These are phyloP conservation scores for Grallaria varia DNA, from an alignment of 2,113 vertebrate species.

Conservation along the genomic window DNA sequence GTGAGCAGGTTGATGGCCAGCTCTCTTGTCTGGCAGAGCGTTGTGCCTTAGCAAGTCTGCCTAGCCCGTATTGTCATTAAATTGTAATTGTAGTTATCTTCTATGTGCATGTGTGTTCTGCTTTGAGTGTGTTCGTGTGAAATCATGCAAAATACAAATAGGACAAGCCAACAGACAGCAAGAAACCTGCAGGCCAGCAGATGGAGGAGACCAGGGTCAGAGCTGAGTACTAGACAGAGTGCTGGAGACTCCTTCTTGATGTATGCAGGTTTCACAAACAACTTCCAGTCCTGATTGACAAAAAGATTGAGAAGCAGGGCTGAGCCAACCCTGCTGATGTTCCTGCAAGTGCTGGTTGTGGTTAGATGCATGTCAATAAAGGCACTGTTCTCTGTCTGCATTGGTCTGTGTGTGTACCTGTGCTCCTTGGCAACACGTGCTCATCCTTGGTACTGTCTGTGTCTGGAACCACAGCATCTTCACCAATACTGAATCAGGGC, in stretches of 20 bases:
- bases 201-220: neutral
- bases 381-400: neutral
- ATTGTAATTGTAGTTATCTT: neutral
- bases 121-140: neutral
- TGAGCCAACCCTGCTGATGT: neutral
- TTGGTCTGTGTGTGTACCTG: too few species aligned
- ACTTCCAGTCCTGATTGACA: neutral
- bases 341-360: neutral
- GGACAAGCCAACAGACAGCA: neutral
- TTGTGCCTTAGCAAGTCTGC: neutral
- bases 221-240: neutral
- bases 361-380: neutral
- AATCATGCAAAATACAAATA: neutral
- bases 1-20: neutral
- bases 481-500: neutral
- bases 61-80: neutral
- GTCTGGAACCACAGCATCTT: neutral
- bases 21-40: neutral
- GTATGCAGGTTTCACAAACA: neutral
- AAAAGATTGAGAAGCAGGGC: neutral
- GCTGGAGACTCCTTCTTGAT: neutral
- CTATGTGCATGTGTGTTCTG: neutral
- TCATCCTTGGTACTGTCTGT: rapidly evolving
- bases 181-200: neutral
- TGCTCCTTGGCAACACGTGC: neutral